Evolutionary conservation across 2,888 invertebrate species (phyloP).

Genomic region (Ophion ellenae): DNA sequence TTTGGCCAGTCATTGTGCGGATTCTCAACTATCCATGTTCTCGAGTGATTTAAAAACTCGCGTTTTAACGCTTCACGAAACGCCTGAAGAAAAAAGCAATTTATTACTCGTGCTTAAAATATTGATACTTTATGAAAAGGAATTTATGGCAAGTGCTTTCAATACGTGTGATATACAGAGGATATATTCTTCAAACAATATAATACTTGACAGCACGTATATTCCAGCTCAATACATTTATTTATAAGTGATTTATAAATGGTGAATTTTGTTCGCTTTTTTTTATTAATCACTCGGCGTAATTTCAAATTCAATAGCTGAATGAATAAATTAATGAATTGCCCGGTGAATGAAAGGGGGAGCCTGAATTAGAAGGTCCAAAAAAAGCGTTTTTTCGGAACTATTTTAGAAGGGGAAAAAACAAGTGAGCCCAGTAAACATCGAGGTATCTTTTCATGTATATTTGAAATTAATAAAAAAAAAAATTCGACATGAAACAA

Average conservation of each 20-base stretch:
- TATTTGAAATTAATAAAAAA: no score
- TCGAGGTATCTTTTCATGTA: no score
- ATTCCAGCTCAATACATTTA: background rate
- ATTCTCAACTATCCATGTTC: background rate
- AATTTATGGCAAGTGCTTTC: background rate
- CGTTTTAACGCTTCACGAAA: constrained; percentile 3
- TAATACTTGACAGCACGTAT: background rate
- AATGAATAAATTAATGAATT: no score
- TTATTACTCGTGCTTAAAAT: constrained; percentile 17
- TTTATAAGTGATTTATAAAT: background rate
- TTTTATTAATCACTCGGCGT: background rate
- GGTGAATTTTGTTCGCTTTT: background rate
- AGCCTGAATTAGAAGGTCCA: no score
- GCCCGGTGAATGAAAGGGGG: no score
- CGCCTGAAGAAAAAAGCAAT: background rate
- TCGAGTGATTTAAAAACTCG: background rate
- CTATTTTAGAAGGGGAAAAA: no score
- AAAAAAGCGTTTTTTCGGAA: no score
- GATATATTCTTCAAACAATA: background rate
- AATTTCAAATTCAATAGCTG: no score
- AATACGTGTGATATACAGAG: background rate
- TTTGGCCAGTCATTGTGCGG: background rate
- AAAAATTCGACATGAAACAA: no score
- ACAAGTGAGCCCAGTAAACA: no score
- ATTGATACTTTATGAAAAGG: background rate